phyloP scores from a whole-genome alignment of 2,888 invertebrate genomes.

The Gymnoscelis rufifasciata region DNA sequence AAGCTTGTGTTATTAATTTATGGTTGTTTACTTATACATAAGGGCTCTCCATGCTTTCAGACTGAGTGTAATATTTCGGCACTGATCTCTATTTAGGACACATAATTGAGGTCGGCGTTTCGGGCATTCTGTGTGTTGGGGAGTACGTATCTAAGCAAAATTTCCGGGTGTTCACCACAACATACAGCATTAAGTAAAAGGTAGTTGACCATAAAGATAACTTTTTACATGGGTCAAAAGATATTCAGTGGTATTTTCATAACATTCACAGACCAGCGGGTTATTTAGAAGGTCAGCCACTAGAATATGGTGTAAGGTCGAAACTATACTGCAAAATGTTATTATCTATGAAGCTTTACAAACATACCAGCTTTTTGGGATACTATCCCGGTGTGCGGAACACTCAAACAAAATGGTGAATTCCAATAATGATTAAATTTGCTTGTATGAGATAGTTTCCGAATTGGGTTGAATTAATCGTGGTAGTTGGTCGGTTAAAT shows the following conservation, averaged over 20 bases:
- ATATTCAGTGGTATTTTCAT: slow-evolving; percentile 5
- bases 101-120: too few relatives aligned
- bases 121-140: too few relatives aligned
- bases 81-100: too few relatives aligned
- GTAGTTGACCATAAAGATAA: background rate
- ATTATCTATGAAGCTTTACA: slow-evolving; percentile 28
- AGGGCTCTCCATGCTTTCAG: too few relatives aligned
- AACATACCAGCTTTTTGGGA: slow-evolving; percentile 45
- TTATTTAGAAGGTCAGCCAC: slow-evolving; percentile 1
- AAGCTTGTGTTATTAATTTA: background rate
- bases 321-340: slow-evolving; percentile 7
- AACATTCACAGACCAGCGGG: slow-evolving; percentile 2
- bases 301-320: slow-evolving; percentile 5
- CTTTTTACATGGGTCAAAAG: slow-evolving; percentile 5
- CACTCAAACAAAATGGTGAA: background rate
- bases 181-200: background rate
- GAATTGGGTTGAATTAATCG: background rate
- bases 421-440: slow-evolving; percentile 30
- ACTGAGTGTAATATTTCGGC: too few relatives aligned
- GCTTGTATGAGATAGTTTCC: slow-evolving; percentile 34
- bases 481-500: background rate
- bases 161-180: background rate
- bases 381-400: slow-evolving; percentile 33
- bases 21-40: too few relatives aligned
- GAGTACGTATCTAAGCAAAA: background rate